A percentile compares a stretch with the other conserved stretches of the same genome.
Conservation (phyloP, 1,140 invertebrate genomes). For the Lasaia peninsularis region DNA sequence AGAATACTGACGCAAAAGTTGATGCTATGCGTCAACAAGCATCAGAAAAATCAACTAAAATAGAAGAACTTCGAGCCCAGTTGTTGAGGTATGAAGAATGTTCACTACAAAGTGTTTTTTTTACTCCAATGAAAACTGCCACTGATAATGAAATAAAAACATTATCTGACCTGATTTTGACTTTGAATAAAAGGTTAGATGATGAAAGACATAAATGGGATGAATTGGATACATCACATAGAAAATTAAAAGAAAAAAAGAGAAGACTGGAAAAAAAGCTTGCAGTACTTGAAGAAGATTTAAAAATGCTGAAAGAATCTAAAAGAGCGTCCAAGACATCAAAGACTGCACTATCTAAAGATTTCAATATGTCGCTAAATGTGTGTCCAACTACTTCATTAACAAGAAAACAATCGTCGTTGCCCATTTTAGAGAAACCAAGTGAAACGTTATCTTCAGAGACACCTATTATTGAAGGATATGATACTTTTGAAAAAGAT, state of each 20-base stretch:
- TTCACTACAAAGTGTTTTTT: slow-evolving; percentile 66
- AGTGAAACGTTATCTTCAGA: slow-evolving; percentile 46
- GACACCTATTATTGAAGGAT: slow-evolving; percentile 34
- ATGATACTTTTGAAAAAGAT: slow-evolving; percentile 53
- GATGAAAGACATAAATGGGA: slow-evolving; percentile 59
- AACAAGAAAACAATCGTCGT: slow-evolving; percentile 46
- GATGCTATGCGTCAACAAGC: slow-evolving; percentile 58
- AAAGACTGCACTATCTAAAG: slow-evolving; percentile 40
- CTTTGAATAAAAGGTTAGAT: slow-evolving; percentile 50
- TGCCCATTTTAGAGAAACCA: slow-evolving; percentile 39
- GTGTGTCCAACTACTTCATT: slow-evolving; percentile 20
- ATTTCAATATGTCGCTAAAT: slow-evolving; percentile 15
- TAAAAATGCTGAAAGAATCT: slow-evolving; percentile 43
- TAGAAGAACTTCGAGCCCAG: slow-evolving; percentile 61
- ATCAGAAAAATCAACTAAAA: slow-evolving; percentile 59
- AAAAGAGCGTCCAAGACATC: slow-evolving; percentile 44
- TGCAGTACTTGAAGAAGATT: slow-evolving; percentile 43
- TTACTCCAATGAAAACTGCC: slow-evolving; percentile 68
- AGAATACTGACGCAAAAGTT: slow-evolving; percentile 63
- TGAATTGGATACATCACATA: slow-evolving; percentile 43
- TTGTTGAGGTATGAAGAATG: slow-evolving; percentile 63
- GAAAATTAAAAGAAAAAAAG: slow-evolving; percentile 57
- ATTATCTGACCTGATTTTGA: slow-evolving; percentile 52
- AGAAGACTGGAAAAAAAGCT: slow-evolving; percentile 44
- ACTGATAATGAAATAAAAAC: slow-evolving; percentile 68